Conservation (phyloP, 1,140 invertebrate genomes). For the Heterodera carotae region DNA sequence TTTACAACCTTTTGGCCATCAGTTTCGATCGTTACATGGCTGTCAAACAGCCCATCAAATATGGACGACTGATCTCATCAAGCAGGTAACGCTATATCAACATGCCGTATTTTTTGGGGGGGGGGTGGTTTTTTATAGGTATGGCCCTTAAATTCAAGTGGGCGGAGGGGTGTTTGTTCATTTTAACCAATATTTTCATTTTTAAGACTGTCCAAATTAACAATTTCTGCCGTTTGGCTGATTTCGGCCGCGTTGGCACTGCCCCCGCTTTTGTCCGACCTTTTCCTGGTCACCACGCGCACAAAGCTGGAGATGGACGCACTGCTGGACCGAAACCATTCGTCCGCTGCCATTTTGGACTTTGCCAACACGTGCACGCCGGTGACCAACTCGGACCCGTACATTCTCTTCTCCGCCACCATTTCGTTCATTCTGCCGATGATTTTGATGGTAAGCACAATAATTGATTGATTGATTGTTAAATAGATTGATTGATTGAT, state of each 20-base stretch:
- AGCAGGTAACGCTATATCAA: slow-evolving; percentile 42
- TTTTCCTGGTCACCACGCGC: slow-evolving; percentile 39
- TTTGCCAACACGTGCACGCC: slow-evolving; percentile 49
- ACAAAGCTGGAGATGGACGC: slow-evolving; percentile 2
- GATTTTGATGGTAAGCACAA: slow-evolving; percentile 52
- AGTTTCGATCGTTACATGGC: slow-evolving; percentile 68
- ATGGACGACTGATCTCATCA: slow-evolving; percentile 60
- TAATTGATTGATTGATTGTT: not conserved
- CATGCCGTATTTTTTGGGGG: too few relatives aligned
- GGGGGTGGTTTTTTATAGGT: too few relatives aligned
- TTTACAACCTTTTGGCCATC: slow-evolving; percentile 68
- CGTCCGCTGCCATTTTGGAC: slow-evolving; percentile 19
- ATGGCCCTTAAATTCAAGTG: too few relatives aligned
- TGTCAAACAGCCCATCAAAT: slow-evolving; percentile 66
- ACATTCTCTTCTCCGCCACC: slow-evolving; percentile 63
- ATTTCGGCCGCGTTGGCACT: slow-evolving; percentile 52
- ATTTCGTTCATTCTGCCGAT: slow-evolving; percentile 62
- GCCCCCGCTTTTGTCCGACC: slow-evolving; percentile 54
- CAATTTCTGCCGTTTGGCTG: slow-evolving; percentile 60
- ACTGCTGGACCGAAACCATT: slow-evolving; percentile 29
- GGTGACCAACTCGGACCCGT: slow-evolving; percentile 49
- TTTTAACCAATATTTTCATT: not conserved
- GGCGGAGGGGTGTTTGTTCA: too few relatives aligned
- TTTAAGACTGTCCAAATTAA: slow-evolving; percentile 56
- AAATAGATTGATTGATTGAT: too few relatives aligned